These are phyloP conservation scores for Gopherus flavomarginatus DNA, from an alignment of 2,113 vertebrate species.

Conservation along the genomic window DNA sequence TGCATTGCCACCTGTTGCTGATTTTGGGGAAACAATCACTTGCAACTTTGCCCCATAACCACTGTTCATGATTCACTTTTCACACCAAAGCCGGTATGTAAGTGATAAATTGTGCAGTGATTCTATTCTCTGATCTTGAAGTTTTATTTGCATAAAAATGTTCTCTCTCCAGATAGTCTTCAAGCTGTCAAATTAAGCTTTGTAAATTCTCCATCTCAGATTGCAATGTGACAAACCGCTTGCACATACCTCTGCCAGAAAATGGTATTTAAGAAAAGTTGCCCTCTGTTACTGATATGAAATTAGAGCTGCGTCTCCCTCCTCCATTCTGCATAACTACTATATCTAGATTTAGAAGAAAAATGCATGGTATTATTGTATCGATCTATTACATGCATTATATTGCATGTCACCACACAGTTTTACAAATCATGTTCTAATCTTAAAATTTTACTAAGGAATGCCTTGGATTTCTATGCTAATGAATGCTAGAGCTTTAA, in stretches of 20 bases:
- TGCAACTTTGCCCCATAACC: neutral
- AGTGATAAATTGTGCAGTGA: neutral
- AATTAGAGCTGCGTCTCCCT: neutral
- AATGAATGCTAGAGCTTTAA: neutral
- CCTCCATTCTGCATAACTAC: neutral
- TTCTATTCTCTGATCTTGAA: neutral
- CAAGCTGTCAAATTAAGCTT: neutral
- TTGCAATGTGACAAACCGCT: neutral
- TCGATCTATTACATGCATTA: neutral
- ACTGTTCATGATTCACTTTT: neutral
- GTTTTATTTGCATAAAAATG: neutral
- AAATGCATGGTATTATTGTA: neutral
- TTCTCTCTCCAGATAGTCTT: neutral
- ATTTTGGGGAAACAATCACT: neutral
- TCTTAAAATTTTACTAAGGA: neutral
- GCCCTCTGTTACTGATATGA: neutral
- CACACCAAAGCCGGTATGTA: neutral
- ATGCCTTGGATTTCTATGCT: neutral
- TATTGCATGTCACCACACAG: neutral
- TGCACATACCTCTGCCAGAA: neutral
- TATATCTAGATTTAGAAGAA: neutral
- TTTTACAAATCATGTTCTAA: neutral
- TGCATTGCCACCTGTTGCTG: neutral
- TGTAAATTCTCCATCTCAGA: neutral
- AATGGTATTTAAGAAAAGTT: neutral